phyloP scores from a whole-genome alignment of 2,888 invertebrate species.

The Glaucopsyche alexis region DNA sequence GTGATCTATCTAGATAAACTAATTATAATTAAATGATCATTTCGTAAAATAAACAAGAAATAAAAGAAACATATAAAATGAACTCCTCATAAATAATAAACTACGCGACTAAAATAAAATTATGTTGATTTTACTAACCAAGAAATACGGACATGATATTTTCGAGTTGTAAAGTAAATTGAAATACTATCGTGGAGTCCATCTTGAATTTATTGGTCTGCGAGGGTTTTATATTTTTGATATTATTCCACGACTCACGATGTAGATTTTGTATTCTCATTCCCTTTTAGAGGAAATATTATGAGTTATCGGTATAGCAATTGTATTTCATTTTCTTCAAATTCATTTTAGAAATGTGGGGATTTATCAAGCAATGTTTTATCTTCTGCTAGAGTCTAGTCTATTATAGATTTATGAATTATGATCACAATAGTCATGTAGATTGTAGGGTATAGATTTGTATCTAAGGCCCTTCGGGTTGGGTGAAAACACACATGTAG shows the following conservation, averaged over 20 bases:
- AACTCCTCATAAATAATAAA: not conserved
- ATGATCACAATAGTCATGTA: too few species aligned
- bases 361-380: not conserved
- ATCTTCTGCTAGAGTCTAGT: not conserved
- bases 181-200: conserved; percentile 20
- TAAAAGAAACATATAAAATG: not conserved
- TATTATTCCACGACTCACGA: not conserved
- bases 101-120: not conserved
- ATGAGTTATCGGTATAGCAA: not conserved
- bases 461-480: too few species aligned
- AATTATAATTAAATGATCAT: too few species aligned
- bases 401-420: not conserved
- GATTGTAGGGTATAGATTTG: too few species aligned
- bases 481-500: too few species aligned
- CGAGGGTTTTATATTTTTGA: conserved; percentile 22
- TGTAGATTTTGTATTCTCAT: conserved; percentile 16
- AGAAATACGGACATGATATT: conserved; percentile 14
- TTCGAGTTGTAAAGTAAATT: conserved; percentile 22
- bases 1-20: too few species aligned
- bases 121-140: conserved; percentile 15
- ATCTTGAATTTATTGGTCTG: conserved; percentile 23
- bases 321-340: not conserved
- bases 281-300: not conserved
- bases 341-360: not conserved
- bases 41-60: too few species aligned